A percentile compares a stretch with the other conserved stretches of the same genome.
Evolutionary conservation across 1,140 invertebrate genomes (phyloP).

Genomic region (Aphaenogaster rudis): DNA sequence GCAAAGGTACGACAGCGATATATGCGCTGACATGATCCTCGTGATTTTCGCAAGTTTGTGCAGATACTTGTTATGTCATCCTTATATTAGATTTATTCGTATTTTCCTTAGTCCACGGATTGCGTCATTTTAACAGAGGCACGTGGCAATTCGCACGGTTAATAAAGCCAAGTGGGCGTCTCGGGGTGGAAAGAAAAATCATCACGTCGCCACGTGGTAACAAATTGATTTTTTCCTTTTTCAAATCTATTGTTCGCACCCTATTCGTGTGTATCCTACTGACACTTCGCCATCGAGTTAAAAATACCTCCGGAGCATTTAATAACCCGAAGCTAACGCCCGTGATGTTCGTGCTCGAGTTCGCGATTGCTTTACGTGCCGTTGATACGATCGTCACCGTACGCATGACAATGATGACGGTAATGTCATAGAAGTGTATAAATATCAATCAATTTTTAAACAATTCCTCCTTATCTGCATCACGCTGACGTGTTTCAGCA

Average conservation of each 20-base stretch:
- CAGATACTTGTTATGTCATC: not conserved
- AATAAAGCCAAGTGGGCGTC: not conserved
- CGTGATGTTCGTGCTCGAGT: slow-evolving; percentile 4
- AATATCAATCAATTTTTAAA: slow-evolving; percentile 26
- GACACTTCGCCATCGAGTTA: not conserved
- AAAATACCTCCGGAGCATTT: slow-evolving; percentile 14
- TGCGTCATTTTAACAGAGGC: not conserved
- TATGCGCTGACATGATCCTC: not conserved
- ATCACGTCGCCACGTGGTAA: not conserved
- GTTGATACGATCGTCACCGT: slow-evolving; percentile 1
- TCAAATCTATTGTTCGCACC: slow-evolving; percentile 5
- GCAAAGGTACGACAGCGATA: not conserved
- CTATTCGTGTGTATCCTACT: not conserved
- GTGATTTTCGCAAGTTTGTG: not conserved
- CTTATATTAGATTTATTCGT: not conserved
- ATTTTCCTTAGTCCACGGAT: slow-evolving; percentile 1
- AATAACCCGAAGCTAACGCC: slow-evolving; percentile 30
- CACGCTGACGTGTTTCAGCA: not conserved
- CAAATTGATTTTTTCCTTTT: slow-evolving; percentile 6
- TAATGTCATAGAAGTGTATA: not conserved
- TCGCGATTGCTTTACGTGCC: slow-evolving; percentile 17
- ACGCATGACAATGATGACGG: not conserved
- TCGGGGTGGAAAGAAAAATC: not conserved
- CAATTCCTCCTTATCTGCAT: not conserved
- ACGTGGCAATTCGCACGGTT: not conserved